phyloP scores from a whole-genome alignment of 2,888 invertebrate species.

The Sarcophaga variegata region DNA sequence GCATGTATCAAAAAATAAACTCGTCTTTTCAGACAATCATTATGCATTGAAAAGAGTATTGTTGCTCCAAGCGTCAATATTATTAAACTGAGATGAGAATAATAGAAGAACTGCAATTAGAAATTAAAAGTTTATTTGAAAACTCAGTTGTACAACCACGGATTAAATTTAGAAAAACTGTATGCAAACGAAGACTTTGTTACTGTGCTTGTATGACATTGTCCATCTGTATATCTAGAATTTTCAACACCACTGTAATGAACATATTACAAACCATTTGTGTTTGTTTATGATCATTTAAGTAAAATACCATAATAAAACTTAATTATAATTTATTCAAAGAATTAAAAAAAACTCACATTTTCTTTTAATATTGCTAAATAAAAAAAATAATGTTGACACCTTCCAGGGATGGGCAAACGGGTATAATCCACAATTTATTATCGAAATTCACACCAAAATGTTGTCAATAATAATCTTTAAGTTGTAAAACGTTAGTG shows the following conservation, averaged over 20 bases:
- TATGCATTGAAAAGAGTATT: no score
- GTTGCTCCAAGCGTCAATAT: no score
- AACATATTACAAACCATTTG: background rate
- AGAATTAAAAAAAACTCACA: conserved; percentile 26
- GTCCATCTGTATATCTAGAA: background rate
- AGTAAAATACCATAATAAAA: conserved; percentile 5
- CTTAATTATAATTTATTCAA: conserved; percentile 20
- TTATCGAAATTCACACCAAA: background rate
- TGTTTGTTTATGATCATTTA: background rate
- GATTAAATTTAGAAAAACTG: no score
- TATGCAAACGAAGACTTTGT: no score
- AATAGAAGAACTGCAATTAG: no score
- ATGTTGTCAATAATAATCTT: conserved; percentile 22
- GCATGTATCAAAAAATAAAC: no score
- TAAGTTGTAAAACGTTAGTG: background rate
- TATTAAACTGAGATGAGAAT: no score
- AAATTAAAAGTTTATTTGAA: no score
- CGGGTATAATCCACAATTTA: conserved; percentile 39
- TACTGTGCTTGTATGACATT: no score
- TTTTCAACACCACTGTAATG: background rate
- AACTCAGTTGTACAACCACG: no score
- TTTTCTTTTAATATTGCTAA: conserved; percentile 3
- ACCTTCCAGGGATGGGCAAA: conserved; percentile 3
- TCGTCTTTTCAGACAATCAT: no score
- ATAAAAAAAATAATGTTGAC: conserved; percentile 18